Percentiles rank a stretch among this genome's conserved stretches.
phyloP scores from a whole-genome alignment of 1,140 invertebrate species.

The Drosophila nigrodunni region DNA sequence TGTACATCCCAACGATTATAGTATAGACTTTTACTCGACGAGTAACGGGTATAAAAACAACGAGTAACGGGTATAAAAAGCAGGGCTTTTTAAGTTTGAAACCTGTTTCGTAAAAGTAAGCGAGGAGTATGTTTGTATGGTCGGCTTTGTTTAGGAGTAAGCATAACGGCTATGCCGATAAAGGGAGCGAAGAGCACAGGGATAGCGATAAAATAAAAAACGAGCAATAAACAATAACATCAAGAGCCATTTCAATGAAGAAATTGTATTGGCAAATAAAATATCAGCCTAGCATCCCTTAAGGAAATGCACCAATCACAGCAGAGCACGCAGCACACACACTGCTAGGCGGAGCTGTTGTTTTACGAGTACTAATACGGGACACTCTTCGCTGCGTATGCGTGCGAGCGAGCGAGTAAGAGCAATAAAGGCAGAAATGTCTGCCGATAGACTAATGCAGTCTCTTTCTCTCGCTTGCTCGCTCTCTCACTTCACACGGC shows the following conservation, averaged over 20 bases:
- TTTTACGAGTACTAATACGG: not conserved
- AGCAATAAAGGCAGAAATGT: not conserved
- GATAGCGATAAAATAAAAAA: not conserved
- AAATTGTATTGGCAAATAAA: conserved; percentile 1
- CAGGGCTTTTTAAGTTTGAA: not conserved
- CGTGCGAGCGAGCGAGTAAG: not conserved
- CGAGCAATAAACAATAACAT: not conserved
- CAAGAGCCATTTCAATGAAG: not conserved
- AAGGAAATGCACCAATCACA: conserved; percentile 15
- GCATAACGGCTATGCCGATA: conserved; percentile 1
- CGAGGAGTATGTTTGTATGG: not conserved
- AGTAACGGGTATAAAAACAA: not conserved
- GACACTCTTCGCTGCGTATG: not conserved
- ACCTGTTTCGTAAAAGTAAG: conserved; percentile 5
- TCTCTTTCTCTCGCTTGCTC: not conserved
- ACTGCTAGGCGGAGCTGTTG: conserved; percentile 8
- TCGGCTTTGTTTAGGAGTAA: not conserved
- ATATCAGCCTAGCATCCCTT: conserved; percentile 10
- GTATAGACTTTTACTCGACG: no score
- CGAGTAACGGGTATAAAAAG: not conserved
- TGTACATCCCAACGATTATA: no score
- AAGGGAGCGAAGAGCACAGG: not conserved
- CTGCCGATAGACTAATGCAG: conserved; percentile 8
- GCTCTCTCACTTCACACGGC: conserved; percentile 28
- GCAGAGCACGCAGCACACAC: not conserved